Percentiles rank a stretch among this genome's conserved stretches.
phyloP scores from a whole-genome alignment of 2,113 vertebrate species.

The Myiagra hebetior region DNA sequence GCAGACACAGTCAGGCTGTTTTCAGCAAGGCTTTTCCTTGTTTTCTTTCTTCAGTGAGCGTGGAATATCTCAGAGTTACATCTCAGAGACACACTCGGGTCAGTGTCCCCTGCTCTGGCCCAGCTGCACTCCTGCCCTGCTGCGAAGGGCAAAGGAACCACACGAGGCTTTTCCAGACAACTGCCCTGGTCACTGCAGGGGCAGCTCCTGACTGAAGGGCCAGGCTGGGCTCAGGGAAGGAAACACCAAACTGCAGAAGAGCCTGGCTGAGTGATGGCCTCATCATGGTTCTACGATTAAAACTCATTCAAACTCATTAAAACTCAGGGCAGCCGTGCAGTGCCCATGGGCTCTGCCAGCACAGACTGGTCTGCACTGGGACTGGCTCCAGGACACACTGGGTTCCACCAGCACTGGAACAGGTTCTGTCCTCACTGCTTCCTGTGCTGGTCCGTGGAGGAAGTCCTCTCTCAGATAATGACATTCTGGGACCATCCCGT shows the following conservation, averaged over 20 bases:
- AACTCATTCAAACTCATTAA: not conserved
- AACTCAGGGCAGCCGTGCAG: not conserved
- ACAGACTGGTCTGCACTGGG: not conserved
- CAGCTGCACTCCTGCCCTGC: not conserved
- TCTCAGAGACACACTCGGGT: not conserved
- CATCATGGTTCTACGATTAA: not conserved
- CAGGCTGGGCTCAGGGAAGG: not conserved
- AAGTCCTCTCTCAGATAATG: not conserved
- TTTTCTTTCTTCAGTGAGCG: not conserved
- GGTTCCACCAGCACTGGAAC: not conserved
- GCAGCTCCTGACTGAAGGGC: not conserved
- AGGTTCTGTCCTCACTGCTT: not conserved
- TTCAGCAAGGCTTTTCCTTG: not conserved
- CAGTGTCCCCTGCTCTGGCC: not conserved
- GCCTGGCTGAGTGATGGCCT: not conserved
- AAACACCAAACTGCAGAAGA: not conserved
- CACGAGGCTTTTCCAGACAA: not conserved
- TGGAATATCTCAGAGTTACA: accelerated
- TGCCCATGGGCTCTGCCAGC: not conserved
- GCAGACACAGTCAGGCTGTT: not conserved
- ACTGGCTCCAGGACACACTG: not conserved
- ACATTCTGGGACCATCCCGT: not conserved
- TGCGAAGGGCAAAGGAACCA: not conserved
- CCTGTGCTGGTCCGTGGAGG: not conserved
- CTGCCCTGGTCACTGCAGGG: not conserved